Conservation (phyloP, 2,888 invertebrate species). For the Synergus gifuensis region DNA sequence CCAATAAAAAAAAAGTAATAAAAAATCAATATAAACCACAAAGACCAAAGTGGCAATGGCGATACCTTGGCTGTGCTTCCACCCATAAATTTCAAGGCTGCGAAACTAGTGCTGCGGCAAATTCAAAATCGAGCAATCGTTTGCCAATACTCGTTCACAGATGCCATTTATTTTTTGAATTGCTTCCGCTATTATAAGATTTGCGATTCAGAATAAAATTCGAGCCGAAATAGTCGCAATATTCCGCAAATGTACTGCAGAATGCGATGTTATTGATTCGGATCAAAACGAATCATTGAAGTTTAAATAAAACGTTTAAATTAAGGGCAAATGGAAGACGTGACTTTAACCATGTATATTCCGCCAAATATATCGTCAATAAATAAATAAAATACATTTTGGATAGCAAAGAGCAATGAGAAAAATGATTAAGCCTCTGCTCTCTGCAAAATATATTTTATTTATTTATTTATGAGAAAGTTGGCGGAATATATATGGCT, state of each 20-base stretch:
- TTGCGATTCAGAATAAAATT: conserved; percentile 9
- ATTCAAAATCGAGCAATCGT: conserved; percentile 33
- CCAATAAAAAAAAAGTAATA: conserved; percentile 12
- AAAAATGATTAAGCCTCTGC: too few species aligned
- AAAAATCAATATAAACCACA: conserved; percentile 14
- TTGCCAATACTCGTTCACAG: conserved; percentile 28
- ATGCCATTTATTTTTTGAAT: conserved; percentile 37
- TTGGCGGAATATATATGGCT: too few species aligned
- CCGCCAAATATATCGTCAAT: too few species aligned
- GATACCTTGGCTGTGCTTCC: conserved; percentile 28
- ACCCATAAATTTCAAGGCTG: conserved; percentile 21
- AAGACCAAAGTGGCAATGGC: conserved; percentile 21
- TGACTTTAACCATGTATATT: too few species aligned
- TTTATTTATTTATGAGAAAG: too few species aligned
- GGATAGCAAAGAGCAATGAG: too few species aligned
- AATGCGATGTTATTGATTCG: background rate
- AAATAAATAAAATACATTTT: too few species aligned
- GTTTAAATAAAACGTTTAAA: too few species aligned
- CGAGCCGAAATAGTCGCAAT: conserved; percentile 4
- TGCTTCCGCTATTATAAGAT: conserved; percentile 6
- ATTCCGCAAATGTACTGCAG: background rate
- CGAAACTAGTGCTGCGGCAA: conserved; percentile 32
- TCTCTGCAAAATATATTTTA: too few species aligned
- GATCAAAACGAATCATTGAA: too few species aligned
- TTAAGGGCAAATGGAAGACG: too few species aligned